Conservation (phyloP, 1,140 invertebrate genomes). For the Hyphantria cunea region DNA sequence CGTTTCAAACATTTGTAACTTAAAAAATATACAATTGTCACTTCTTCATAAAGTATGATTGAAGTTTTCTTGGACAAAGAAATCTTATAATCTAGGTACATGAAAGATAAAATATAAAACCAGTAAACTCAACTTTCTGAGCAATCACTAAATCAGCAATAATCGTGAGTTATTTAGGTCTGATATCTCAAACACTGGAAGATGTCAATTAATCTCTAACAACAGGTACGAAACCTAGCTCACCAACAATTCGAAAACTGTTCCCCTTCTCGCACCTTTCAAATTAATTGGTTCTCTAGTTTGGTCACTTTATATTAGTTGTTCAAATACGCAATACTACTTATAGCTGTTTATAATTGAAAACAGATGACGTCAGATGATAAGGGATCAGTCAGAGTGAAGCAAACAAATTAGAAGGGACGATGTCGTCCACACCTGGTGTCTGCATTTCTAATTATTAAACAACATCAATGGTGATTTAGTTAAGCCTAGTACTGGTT, state of each 20-base stretch:
- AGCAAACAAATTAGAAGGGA: slow-evolving; percentile 41
- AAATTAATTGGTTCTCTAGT: background rate
- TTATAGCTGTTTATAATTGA: slow-evolving; percentile 18
- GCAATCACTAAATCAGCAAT: no score
- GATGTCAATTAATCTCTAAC: no score
- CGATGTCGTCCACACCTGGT: slow-evolving; percentile 37
- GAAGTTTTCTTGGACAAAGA: no score
- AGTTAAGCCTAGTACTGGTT: background rate
- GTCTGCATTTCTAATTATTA: slow-evolving; percentile 31
- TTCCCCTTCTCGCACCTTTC: background rate
- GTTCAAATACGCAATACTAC: background rate
- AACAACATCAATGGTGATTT: slow-evolving; percentile 20
- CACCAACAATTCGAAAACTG: background rate
- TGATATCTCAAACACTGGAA: no score
- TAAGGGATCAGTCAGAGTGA: slow-evolving; percentile 22
- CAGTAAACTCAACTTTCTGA: no score
- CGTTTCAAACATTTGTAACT: slow-evolving; percentile 12
- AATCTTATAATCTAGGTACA: background rate
- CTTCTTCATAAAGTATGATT: background rate
- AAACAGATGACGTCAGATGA: slow-evolving; percentile 36
- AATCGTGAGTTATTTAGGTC: no score
- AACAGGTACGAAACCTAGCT: no score
- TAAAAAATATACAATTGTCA: background rate
- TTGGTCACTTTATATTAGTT: slow-evolving; percentile 3
- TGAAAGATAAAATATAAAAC: background rate